A percentile compares a stretch with the other conserved stretches of the same genome.
These are phyloP conservation scores for Axinella damicornis DNA, from an alignment of 37 sponge, comb jelly and placozoan species.

Conservation along the genomic window DNA sequence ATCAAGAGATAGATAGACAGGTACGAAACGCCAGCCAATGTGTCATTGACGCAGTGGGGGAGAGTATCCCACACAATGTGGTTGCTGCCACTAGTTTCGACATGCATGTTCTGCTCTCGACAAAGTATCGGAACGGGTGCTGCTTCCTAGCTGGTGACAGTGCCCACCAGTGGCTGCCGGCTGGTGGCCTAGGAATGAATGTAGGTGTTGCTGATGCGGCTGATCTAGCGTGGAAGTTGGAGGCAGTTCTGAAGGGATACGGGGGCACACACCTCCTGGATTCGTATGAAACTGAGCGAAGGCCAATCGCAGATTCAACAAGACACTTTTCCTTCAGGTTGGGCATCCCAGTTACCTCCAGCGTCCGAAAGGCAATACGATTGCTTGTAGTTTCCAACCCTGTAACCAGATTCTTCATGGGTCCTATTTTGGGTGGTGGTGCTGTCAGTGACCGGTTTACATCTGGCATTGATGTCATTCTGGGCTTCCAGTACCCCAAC, in stretches of 20 bases:
- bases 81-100: slow-evolving; percentile 47
- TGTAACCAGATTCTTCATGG: no score
- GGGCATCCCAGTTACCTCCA: not conserved
- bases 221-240: slow-evolving; percentile 85
- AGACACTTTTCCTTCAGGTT: slow-evolving; percentile 30
- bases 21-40: slow-evolving; percentile 16
- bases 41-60: slow-evolving; percentile 8
- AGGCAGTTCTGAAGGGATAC: slow-evolving; percentile 71
- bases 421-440: no score
- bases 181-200: slow-evolving; percentile 85
- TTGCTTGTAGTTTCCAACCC: no score
- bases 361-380: no score
- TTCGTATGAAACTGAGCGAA: slow-evolving; percentile 64
- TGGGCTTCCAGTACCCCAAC: slow-evolving; percentile 74
- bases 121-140: slow-evolving; percentile 69
- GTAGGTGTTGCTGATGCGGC: slow-evolving; percentile 74
- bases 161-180: slow-evolving; percentile 91
- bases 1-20: slow-evolving; percentile 36
- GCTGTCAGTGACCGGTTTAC: not conserved
- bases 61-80: slow-evolving; percentile 34
- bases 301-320: slow-evolving; percentile 51
- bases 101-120: slow-evolving; percentile 62
- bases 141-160: slow-evolving; percentile 79
- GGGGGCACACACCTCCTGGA: slow-evolving; percentile 72
- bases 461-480: slow-evolving; percentile 21